Percentiles rank a stretch among this genome's conserved stretches.
Evolutionary conservation across 2,888 invertebrate genomes (phyloP).

Genomic region (Drosophila paranaensis): DNA sequence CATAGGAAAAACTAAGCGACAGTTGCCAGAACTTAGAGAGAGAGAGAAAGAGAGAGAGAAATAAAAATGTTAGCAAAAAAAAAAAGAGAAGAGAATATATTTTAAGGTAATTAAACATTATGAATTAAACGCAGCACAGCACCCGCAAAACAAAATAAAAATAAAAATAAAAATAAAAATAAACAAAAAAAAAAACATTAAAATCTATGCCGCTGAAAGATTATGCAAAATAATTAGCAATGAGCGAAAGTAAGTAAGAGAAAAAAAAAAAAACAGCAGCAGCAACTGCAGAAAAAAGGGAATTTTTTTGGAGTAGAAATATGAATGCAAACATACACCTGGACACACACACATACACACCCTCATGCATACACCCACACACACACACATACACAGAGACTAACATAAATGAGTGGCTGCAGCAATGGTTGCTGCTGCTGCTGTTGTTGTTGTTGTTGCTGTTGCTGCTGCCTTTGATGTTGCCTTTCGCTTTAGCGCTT

Average conservation of each 20-base stretch:
- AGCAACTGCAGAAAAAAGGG: constrained; percentile 2
- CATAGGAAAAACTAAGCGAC: constrained; percentile 32
- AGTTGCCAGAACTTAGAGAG: constrained; percentile 5
- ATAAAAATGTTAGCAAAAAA: constrained; percentile 14
- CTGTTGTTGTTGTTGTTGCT: constrained; percentile 18
- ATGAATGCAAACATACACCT: constrained; percentile 1
- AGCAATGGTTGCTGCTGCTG: constrained; percentile 18
- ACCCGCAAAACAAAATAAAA: constrained; percentile 16
- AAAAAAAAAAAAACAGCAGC: constrained; percentile 12
- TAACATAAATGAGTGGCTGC: constrained; percentile 25
- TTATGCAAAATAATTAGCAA: constrained; percentile 20
- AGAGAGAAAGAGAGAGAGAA: neutral
- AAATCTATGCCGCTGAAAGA: constrained; percentile 16
- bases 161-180: constrained; percentile 10
- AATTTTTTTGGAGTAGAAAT: neutral
- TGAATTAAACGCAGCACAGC: constrained; percentile 25
- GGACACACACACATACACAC: constrained; percentile 2
- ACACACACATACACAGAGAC: constrained; percentile 19
- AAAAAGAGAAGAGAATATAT: constrained; percentile 10
- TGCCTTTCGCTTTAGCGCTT: constrained; percentile 33
- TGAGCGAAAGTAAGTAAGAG: constrained; percentile 4
- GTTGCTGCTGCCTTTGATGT: constrained; percentile 19
- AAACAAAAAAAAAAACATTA: neutral
- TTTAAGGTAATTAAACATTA: constrained; percentile 25
- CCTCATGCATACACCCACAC: neutral